Evolutionary conservation across 2,113 vertebrate genomes (phyloP).

Genomic region (Cariama cristata): DNA sequence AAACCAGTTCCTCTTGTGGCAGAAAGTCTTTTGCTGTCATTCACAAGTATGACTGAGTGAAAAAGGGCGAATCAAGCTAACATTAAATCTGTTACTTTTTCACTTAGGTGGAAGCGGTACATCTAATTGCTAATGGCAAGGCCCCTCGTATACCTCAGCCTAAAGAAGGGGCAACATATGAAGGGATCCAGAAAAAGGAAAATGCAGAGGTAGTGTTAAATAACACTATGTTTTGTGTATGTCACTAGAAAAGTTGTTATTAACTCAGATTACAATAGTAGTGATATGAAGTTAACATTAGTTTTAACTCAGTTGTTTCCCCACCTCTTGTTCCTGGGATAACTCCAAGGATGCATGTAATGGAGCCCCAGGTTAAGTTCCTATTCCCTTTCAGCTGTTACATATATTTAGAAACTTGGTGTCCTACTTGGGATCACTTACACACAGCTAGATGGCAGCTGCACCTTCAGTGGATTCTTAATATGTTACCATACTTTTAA

Average conservation of each 20-base stretch:
- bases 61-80: background rate
- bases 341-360: background rate
- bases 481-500: background rate
- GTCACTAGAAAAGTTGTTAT: background rate
- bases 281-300: background rate
- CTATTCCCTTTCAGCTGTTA: background rate
- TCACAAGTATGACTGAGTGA: background rate
- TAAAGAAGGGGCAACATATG: slow-evolving; percentile 92
- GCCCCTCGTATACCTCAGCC: slow-evolving; percentile 87
- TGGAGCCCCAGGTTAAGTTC: background rate
- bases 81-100: background rate
- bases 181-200: slow-evolving; percentile 96
- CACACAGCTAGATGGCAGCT: background rate
- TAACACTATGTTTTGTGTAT: background rate
- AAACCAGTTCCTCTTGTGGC: background rate
- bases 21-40: background rate
- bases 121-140: slow-evolving; percentile 92
- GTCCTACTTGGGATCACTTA: background rate
- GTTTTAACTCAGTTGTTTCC: background rate
- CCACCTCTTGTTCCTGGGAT: background rate
- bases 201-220: slow-evolving; percentile 85
- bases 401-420: background rate
- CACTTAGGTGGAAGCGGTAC: slow-evolving; percentile 91
- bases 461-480: background rate
- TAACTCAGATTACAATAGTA: background rate